phyloP scores from a whole-genome alignment of 2,797 vertebrate species.

The Fistularia tabacaria region DNA sequence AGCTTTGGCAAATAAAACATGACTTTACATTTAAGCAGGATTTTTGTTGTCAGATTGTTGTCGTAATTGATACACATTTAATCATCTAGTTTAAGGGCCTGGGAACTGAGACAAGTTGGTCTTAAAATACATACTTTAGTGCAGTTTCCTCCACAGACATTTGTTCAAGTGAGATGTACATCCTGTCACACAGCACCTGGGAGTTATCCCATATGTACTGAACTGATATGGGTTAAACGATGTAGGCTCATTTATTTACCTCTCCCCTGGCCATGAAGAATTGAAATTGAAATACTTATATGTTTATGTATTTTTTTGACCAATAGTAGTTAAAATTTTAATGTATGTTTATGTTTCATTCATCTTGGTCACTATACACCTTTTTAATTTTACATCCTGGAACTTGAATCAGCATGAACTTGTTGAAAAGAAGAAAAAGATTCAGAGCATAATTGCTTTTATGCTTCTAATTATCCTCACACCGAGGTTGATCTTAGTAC shows the following conservation, averaged over 20 bases:
- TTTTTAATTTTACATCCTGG: too few species aligned
- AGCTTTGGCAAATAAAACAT: slow-evolving; percentile 7
- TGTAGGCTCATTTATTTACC: slow-evolving; percentile 72
- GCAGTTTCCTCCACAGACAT: slow-evolving; percentile 65
- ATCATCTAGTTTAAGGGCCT: slow-evolving; percentile 47
- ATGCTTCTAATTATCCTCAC: too few species aligned
- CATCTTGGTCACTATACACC: too few species aligned
- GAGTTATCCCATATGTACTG: slow-evolving; percentile 73
- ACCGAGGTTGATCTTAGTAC: too few species aligned
- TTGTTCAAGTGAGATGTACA: slow-evolving; percentile 65
- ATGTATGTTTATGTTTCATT: too few species aligned
- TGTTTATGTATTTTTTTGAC: too few species aligned
- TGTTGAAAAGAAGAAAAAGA: too few species aligned
- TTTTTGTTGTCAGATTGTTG: slow-evolving; percentile 28
- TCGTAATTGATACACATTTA: slow-evolving; percentile 55
- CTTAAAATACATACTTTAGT: slow-evolving; percentile 64
- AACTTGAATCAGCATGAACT: too few species aligned
- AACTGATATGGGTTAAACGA: slow-evolving; percentile 79
- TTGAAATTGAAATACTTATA: too few species aligned
- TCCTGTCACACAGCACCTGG: slow-evolving; percentile 71
- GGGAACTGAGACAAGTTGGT: slow-evolving; percentile 63
- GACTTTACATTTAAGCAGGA: slow-evolving; percentile 28
- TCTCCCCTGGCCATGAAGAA: slow-evolving; percentile 58
- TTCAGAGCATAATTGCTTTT: too few species aligned
- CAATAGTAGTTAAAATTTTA: too few species aligned